Base-by-base conservation (phyloP, 64 coral and sea anemone genomes). In the Montipora sp. region DNA sequence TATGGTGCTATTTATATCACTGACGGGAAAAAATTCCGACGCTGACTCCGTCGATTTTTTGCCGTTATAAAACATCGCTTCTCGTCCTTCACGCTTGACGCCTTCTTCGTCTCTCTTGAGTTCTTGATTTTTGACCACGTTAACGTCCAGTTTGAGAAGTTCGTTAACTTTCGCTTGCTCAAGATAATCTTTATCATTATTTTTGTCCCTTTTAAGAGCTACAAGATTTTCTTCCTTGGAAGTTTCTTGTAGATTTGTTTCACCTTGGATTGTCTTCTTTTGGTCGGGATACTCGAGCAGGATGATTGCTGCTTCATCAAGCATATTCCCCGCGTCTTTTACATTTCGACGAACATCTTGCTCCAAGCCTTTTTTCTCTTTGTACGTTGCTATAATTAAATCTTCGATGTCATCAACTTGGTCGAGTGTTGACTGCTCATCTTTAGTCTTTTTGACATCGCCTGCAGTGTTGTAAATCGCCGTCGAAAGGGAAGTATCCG, bases 111-210 rank as follows among this genome's bases (percentile, higher is more conserved):
- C 18, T 67, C 36, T 19, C 51, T 59, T 20, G 53, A 12, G 4
- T 69, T 69, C 27, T 45, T 47, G 27, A 27, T 7, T 19, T 43
- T 13, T 18, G 0, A 3, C n/a, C 66, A 21, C 60, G 16, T 68
- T 45, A 8, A 72, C 1, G 16, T 70, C 45, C 6, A 48, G 81
- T 84, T 84, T 84, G 3, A 85, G 82, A 72, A 85, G 66, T 46
- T 85, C 82, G 7, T 85, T n/a, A 43, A 85, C 8, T 85, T 83
- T 36, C 22, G 44, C 36, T 19, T 85, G 45, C 11, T 71, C 3
- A 20, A 50, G 63, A 85, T 50, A 49, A 5, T 72, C 82, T 57
- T 57, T 57, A 23, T 71, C 22, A 3, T 51, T 70, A 0, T 71
- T n/a, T 11, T 3, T 12, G 3, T 63, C 15, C 9, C 60, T 63